Base-by-base conservation (phyloP, 2,113 vertebrate genomes). In the Coryphaenoides rupestris region DNA sequence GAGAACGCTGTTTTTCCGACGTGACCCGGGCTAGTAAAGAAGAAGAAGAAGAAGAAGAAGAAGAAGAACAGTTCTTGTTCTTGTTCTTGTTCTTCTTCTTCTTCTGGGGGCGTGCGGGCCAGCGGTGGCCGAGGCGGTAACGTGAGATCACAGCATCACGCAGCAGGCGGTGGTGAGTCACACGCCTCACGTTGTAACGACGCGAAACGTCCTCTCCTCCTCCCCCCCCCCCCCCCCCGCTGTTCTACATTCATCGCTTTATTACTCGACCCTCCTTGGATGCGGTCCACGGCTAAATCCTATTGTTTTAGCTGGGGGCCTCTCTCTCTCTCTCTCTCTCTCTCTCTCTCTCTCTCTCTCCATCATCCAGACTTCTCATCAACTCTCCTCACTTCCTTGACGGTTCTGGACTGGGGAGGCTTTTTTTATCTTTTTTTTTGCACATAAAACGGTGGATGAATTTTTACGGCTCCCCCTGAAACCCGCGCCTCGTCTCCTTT, bases 131-230 rank as follows among this genome's bases (percentile, higher is more conserved):
- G n/a, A 53, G 55, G 65, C 58, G 69, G 77, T 77, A 79, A 82
- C 17, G 52, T 69, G 76, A 82, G 79, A 54, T 60, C 13, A 40
- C 10, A 40, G 33, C 33, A 40, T 12, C n/a, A n/a, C n/a, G n/a
- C n/a, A n/a, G 33, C 1, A 12, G 33, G 33, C 33, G 13, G 33
- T n/a, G 13, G 33, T 40, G 33, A 40, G 1, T 7, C 1, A 40
- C 33, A 40, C 33, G 33, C 33, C 13, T 40, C 76, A 58, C 78
- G 63, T 70, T n/a, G 72, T 69, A 80, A 58, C 65, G 56, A 63
- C 63, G 52, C 50, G n/a, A 56, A 58, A n/a, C n/a, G n/a, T 62
- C 33, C 59, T 79, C 60, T 74, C 70, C 49, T 77, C 77, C 79
- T 68, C 5, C 60, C 60, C 74, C 33, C 59, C 77, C 60, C 72